These are phyloP conservation scores for Morpho deidamia DNA, from an alignment of 2,888 invertebrate genomes.

Conservation along the genomic window DNA sequence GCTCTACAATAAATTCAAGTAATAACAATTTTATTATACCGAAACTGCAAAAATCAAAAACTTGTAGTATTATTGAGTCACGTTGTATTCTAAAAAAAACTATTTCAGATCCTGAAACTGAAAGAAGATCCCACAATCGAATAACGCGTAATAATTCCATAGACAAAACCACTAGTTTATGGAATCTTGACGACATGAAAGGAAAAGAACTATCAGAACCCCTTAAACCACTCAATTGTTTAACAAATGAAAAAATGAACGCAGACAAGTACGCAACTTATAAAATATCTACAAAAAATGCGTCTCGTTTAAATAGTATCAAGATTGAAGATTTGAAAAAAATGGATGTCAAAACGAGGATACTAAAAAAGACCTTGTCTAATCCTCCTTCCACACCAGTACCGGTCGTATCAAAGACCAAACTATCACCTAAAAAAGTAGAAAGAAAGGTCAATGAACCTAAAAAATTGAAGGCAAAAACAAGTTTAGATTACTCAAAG, in stretches of 20 bases:
- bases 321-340: constrained; percentile 70
- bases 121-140: constrained; percentile 50
- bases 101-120: constrained; percentile 64
- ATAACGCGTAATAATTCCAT: constrained; percentile 67
- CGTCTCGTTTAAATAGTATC: constrained; percentile 54
- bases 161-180: constrained; percentile 77
- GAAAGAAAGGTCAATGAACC: constrained; percentile 62
- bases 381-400: constrained; percentile 73
- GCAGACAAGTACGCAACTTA: constrained; percentile 73
- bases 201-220: constrained; percentile 67
- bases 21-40: constrained; percentile 62
- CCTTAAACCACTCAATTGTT: constrained; percentile 52
- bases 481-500: constrained; percentile 53
- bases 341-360: constrained; percentile 75
- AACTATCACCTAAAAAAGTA: constrained; percentile 57
- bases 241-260: constrained; percentile 59
- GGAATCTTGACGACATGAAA: constrained; percentile 79
- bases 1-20: constrained; percentile 39
- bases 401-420: constrained; percentile 67
- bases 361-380: constrained; percentile 73
- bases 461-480: constrained; percentile 65
- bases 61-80: constrained; percentile 84
- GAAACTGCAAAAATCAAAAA: constrained; percentile 83
- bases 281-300: constrained; percentile 66
- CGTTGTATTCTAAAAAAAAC: constrained; percentile 82